Evolutionary conservation across 2,113 vertebrate genomes (phyloP).

Genomic region (Tursiops truncatus): DNA sequence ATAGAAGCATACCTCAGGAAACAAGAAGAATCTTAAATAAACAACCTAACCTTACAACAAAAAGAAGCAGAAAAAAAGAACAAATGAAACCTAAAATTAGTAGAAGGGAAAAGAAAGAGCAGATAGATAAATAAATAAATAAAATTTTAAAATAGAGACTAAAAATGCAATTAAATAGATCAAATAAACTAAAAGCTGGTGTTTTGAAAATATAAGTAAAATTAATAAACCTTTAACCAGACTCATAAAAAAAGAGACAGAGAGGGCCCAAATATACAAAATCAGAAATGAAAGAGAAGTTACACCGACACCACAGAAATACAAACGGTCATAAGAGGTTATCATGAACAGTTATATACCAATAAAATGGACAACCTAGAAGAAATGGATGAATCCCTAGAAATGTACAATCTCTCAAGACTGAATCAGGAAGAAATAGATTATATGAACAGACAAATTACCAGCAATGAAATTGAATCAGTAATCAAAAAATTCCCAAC

Average conservation of each 20-base stretch:
- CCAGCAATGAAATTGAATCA: too few species aligned
- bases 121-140: background rate
- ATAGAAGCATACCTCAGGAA: background rate
- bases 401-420: too few species aligned
- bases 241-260: background rate
- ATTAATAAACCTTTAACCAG: accelerated
- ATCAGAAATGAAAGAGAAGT: background rate
- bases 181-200: background rate
- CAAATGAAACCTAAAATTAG: background rate
- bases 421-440: too few species aligned
- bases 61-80: background rate
- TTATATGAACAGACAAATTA: too few species aligned
- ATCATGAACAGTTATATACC: too few species aligned
- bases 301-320: background rate
- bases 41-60: background rate
- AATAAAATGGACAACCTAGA: too few species aligned
- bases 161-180: background rate
- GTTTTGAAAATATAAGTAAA: background rate
- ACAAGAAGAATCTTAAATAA: background rate
- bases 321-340: background rate
- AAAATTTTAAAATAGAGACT: background rate
- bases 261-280: background rate
- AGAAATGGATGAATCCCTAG: too few species aligned
- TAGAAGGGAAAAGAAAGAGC: background rate
- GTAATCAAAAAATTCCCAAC: too few species aligned